Base-by-base conservation (phyloP, 2,113 vertebrate genomes). In the Abramis brama region DNA sequence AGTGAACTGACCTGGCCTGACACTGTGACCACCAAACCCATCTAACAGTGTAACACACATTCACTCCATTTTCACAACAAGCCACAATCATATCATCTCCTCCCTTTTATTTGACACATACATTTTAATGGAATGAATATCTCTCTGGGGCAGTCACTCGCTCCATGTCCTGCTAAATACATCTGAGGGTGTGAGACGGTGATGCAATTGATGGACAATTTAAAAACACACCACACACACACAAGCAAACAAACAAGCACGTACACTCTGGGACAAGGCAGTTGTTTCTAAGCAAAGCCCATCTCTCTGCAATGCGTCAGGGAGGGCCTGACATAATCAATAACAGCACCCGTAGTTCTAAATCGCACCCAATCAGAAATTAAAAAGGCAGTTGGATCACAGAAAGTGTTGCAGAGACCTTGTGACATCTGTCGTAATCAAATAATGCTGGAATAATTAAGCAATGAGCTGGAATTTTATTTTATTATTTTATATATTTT, bases 281-380 rank as follows among this genome's bases (percentile, higher is more conserved):
- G 66, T 47, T 74, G 84, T 74, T 64, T 87, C 85, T 70, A 79
- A 62, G 25, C n/a, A 82, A 89, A 93, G 87, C 86, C 89, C 89
- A 76, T 89, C 12, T 87, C 91, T 93, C 94, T 94, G 95, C 95
- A 95, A 95, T 95, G 95, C 95, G 93, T 94, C 95, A 94, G 92
- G 89, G 89, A 93, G 89, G 88, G 91, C 89, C 91, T 88, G 92
- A 93, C 90, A 91, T 92, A 93, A 95, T 95, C 95, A 92, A 95
- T 95, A 94, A 85, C 89, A 90, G 89, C 91, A 90, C 91, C 92
- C 88, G 79, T 88, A 91, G 88, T 89, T 93, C 89, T 92, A 91
- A 92, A 92, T 93, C 91, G 91, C 91, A 92, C 91, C 89, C 92
- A 90, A 91, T 93, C 93, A 93, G 92, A 94, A 91, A 93, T 94